These are phyloP conservation scores for Tragelaphus imberbis DNA, from an alignment of 2,113 vertebrate genomes.

Conservation along the genomic window DNA sequence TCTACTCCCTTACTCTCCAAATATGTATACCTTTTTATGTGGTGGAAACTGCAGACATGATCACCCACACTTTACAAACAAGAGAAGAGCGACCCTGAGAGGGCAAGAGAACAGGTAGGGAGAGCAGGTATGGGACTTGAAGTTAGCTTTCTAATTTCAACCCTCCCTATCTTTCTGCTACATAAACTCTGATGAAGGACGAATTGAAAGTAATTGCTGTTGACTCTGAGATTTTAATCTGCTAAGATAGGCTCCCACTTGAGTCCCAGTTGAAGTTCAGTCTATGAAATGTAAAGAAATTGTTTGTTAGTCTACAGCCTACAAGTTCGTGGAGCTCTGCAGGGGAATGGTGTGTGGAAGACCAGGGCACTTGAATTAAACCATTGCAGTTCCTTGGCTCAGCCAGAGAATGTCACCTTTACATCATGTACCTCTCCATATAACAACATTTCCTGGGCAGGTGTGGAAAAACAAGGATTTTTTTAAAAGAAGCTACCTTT, in stretches of 20 bases:
- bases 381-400: constrained; percentile 8
- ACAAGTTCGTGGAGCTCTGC: neutral
- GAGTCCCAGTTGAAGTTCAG: neutral
- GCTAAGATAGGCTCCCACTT: neutral
- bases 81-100: neutral
- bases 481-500: constrained; percentile 44
- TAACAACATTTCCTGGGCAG: neutral
- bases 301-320: neutral
- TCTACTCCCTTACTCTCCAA: fast-evolving
- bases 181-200: neutral
- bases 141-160: neutral
- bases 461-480: neutral
- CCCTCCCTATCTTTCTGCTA: neutral
- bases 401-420: constrained; percentile 24
- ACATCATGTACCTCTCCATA: neutral
- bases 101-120: neutral
- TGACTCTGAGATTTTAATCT: neutral
- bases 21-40: neutral
- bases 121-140: neutral
- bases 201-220: neutral
- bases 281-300: neutral
- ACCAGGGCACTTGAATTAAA: neutral
- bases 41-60: too few species aligned
- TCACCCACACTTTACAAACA: neutral
- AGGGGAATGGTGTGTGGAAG: neutral